A percentile compares a stretch with the other conserved stretches of the same genome.
Evolutionary conservation across 92 coral and sea anemone species (phyloP).

Genomic region (Zoanthus gigantus): DNA sequence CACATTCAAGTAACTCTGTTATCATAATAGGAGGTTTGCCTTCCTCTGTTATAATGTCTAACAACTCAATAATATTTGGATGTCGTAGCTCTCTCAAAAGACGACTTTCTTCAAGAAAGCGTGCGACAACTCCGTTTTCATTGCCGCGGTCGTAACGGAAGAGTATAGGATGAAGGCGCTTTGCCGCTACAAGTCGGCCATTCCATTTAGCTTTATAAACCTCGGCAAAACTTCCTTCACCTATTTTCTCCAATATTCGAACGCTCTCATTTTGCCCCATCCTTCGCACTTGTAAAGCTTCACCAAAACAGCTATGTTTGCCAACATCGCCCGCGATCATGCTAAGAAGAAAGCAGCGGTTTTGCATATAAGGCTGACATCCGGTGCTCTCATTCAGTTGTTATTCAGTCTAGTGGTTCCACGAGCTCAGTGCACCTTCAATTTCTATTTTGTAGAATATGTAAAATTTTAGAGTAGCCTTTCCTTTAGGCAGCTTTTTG

Average conservation of each 20-base stretch:
- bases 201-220: constrained; percentile 68
- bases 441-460: no score
- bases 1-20: constrained; percentile 70
- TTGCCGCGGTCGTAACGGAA: constrained; percentile 23
- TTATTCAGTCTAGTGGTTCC: no score
- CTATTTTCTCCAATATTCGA: constrained; percentile 34
- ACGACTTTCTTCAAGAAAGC: constrained; percentile 57
- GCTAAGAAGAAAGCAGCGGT: no score
- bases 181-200: constrained; percentile 68
- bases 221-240: constrained; percentile 60
- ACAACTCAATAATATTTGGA: constrained; percentile 52
- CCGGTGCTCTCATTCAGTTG: no score
- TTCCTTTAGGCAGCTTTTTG: no score
- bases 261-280: constrained; percentile 32
- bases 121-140: constrained; percentile 23
- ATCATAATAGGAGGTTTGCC: constrained; percentile 63
- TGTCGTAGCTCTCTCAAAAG: constrained; percentile 58
- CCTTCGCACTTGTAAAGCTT: no score
- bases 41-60: constrained; percentile 40
- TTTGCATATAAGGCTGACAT: no score
- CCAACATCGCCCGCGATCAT: no score
- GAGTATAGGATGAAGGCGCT: constrained; percentile 53
- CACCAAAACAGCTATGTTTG: no score
- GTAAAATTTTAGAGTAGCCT: no score
- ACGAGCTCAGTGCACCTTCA: no score